A percentile compares a stretch with the other conserved stretches of the same genome.
phyloP scores from a whole-genome alignment of 2,888 invertebrate species.

The Smittia sp. region DNA sequence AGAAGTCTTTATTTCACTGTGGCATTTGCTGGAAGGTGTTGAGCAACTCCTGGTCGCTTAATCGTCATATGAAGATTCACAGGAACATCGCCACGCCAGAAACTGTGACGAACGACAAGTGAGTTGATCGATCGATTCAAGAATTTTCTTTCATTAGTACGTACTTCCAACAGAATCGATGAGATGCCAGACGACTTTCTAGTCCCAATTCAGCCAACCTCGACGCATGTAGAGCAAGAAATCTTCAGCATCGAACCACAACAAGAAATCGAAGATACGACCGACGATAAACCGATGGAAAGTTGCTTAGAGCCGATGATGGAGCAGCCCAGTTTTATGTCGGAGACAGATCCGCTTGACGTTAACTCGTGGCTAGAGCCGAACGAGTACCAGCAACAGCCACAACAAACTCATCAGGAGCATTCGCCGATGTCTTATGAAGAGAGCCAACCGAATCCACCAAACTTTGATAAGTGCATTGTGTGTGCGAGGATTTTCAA shows the following conservation, averaged over 20 bases:
- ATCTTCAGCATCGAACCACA: constrained; percentile 17
- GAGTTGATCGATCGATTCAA: not conserved
- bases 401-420: not conserved
- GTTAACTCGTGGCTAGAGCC: constrained; percentile 27
- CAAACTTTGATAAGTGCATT: constrained; percentile 40
- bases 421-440: not conserved
- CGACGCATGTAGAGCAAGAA: constrained; percentile 5
- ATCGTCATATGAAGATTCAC: constrained; percentile 44
- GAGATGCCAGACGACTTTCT: constrained; percentile 13
- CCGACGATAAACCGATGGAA: constrained; percentile 2
- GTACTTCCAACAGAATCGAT: constrained; percentile 2
- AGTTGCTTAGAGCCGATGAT: not conserved
- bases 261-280: constrained; percentile 6
- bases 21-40: constrained; percentile 44
- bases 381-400: not conserved
- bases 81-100: constrained; percentile 39
- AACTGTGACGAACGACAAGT: constrained; percentile 32
- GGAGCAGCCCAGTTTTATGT: not conserved
- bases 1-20: constrained; percentile 42
- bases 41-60: constrained; percentile 44
- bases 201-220: not conserved
- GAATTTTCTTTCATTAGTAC: not conserved
- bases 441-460: not conserved
- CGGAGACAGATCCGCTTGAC: constrained; percentile 28
- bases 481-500: constrained; percentile 49